Percentiles rank a stretch among this genome's conserved stretches.
Evolutionary conservation across 2,113 vertebrate species (phyloP).

Genomic region (Thunnus maccoyii): DNA sequence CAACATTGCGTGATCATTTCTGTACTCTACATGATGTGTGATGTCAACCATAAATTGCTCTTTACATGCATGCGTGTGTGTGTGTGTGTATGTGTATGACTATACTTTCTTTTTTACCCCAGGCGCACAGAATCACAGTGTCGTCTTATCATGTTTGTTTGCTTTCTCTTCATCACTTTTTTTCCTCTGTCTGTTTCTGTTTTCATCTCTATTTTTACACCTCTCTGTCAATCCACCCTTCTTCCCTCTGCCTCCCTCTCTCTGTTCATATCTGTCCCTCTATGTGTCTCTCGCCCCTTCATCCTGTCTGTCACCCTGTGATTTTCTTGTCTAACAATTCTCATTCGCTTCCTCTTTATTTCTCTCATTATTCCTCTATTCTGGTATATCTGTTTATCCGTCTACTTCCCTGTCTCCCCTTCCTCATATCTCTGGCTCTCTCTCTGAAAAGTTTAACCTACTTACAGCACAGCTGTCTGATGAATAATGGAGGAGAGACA

Average conservation of each 20-base stretch:
- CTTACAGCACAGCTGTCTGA: conserved; percentile 76
- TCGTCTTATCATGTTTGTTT: conserved; percentile 22
- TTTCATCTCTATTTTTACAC: conserved; percentile 11
- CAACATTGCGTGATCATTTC: conserved; percentile 41
- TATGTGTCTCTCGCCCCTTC: background rate
- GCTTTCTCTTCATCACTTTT: conserved; percentile 11
- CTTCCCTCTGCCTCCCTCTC: background rate
- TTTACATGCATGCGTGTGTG: background rate
- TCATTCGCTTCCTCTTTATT: conserved; percentile 2
- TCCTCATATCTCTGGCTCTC: conserved; percentile 3
- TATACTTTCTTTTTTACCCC: conserved; percentile 10
- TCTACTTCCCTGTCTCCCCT: conserved; percentile 15
- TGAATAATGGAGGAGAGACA: conserved; percentile 79
- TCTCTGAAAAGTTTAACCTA: conserved; percentile 75
- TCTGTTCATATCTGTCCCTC: background rate
- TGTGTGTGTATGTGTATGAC: background rate
- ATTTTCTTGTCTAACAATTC: conserved; percentile 17
- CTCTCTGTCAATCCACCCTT: background rate
- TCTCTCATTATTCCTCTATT: conserved; percentile 21
- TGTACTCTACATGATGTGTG: conserved; percentile 35
- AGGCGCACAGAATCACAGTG: background rate
- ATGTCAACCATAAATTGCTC: conserved; percentile 44
- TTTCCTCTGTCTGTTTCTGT: background rate
- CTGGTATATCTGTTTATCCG: background rate
- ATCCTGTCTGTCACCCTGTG: background rate